Evolutionary conservation across 1,140 invertebrate genomes (phyloP).

Genomic region (Lepeophtheirus salmonis): DNA sequence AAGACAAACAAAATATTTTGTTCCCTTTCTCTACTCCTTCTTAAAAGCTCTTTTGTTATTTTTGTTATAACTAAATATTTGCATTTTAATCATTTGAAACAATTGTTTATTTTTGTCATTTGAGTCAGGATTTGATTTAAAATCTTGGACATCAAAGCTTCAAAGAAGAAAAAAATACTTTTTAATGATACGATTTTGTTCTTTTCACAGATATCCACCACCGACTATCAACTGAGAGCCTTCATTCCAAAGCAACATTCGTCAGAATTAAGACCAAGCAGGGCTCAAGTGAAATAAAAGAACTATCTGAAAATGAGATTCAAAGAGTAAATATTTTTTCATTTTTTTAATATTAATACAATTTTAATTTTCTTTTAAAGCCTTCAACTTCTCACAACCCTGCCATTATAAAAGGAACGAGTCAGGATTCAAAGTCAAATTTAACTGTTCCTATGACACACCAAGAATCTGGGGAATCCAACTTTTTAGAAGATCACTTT

Average conservation of each 20-base stretch:
- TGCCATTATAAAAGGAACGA: not conserved
- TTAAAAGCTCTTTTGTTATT: too few relatives aligned
- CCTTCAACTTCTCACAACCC: not conserved
- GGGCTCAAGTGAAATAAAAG: not conserved
- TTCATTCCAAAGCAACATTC: not conserved
- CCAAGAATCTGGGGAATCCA: not conserved
- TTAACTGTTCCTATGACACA: not conserved
- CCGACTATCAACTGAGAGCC: slow-evolving; percentile 29
- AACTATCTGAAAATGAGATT: not conserved
- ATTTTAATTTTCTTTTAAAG: not conserved
- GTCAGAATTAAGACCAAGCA: not conserved
- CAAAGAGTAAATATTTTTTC: not conserved
- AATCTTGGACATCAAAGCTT: too few relatives aligned
- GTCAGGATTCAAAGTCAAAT: not conserved
- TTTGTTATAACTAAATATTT: too few relatives aligned
- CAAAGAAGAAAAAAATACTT: too few relatives aligned
- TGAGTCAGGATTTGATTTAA: too few relatives aligned
- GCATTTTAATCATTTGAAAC: too few relatives aligned
- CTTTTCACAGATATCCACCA: slow-evolving; percentile 35
- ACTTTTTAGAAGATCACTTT: not conserved
- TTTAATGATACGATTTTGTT: slow-evolving; percentile 5
- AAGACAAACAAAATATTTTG: too few relatives aligned
- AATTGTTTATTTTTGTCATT: too few relatives aligned
- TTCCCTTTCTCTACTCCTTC: too few relatives aligned
- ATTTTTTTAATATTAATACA: not conserved